Base-by-base conservation (phyloP, 2,797 vertebrate genomes). In the Fistularia commersonii region DNA sequence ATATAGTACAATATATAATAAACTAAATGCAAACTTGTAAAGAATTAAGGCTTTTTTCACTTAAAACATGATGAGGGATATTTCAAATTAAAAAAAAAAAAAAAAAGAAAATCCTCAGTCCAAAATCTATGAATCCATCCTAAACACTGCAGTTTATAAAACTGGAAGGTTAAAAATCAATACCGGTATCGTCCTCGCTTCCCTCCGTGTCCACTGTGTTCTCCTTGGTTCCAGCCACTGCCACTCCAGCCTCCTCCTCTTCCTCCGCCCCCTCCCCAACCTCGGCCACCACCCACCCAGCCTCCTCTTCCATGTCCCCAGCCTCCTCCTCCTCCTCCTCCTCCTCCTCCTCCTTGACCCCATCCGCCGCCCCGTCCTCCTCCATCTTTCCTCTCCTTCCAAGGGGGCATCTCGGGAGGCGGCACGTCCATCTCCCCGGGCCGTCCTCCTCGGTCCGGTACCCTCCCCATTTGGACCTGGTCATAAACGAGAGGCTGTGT, bases 371-470 rank as follows among this genome's bases (percentile, higher is more conserved):
- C 84, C 57, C 91, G 87, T 11, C 93, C 91, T 11, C 93, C 91
- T 13, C 93, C 91, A 9, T 97, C 95, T 64, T 96, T 90, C 89
- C 95, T 91, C 85, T 96, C 94, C 57, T 93, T 89, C 96, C 97
- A 98, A 0, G 92, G 87, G 0, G 97, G 95, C 97, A 99, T 99
- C 81, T 99, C 96, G 0, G 95, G 95, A 14, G 88, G 89, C 1
- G 97, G 97, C 7, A 93, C 90, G 11, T 92, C 64, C 45, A 99
- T 97, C 81, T 99, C 97, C 7, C 93, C 92, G 0, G 94, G 97
- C 34, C 94, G 90, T 57, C 97, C 97, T 65, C 97, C 97, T 59
- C 97, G 87, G 81, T 99, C 95, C 11, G 97, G 97, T 12, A 99
- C 96, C 70, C 92, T 88, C 15, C 95, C 96, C 96, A 99, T 99